phyloP scores from a whole-genome alignment of 2,113 vertebrate species.

The Nothocercus julius region DNA sequence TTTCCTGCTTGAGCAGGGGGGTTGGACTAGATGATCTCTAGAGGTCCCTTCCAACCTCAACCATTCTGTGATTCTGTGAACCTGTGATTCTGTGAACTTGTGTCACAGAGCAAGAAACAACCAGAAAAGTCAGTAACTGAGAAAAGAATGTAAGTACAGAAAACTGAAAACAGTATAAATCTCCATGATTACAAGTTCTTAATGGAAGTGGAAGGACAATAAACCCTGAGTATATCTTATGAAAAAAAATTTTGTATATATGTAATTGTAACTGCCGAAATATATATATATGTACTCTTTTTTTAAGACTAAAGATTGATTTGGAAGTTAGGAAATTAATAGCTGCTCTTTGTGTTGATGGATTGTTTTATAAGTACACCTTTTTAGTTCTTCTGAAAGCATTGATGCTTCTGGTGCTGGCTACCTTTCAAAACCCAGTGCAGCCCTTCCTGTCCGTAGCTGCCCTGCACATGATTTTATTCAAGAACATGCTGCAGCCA shows the following conservation, averaged over 20 bases:
- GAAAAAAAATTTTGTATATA: background rate
- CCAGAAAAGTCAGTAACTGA: background rate
- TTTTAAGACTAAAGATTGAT: background rate
- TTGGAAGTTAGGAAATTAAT: background rate
- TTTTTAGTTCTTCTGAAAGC: background rate
- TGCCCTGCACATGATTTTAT: background rate
- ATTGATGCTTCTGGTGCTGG: background rate
- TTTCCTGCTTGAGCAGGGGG: no score
- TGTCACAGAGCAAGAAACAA: background rate
- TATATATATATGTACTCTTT: background rate
- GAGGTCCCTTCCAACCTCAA: no score
- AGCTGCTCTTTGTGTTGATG: background rate
- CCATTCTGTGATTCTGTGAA: no score
- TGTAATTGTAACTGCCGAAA: background rate
- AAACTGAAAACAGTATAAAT: background rate
- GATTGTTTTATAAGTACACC: background rate
- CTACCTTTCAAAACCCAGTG: background rate
- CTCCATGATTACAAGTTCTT: background rate
- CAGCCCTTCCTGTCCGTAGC: rapidly evolving
- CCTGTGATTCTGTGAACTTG: background rate
- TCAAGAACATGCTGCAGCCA: background rate
- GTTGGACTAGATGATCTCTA: no score
- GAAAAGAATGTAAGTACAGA: background rate
- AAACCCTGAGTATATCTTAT: background rate
- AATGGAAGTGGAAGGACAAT: background rate